Percentiles rank a stretch among this genome's conserved stretches.
These are phyloP conservation scores for Spilosoma lubricipeda DNA, from an alignment of 2,888 invertebrate genomes.

Conservation along the genomic window DNA sequence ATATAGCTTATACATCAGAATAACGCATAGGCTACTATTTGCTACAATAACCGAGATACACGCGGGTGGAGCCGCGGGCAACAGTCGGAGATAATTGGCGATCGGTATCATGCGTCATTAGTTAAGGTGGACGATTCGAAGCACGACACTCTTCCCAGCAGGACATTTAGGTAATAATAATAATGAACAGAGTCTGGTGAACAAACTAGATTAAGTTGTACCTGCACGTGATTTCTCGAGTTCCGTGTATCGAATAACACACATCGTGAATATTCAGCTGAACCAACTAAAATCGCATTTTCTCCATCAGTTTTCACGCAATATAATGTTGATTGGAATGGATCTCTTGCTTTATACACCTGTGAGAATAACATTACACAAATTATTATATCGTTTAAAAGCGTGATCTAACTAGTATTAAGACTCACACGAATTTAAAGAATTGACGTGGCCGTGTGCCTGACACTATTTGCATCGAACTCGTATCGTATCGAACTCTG, in stretches of 20 bases:
- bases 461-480: neutral
- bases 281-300: slow-evolving; percentile 70
- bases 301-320: slow-evolving; percentile 74
- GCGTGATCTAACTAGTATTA: neutral
- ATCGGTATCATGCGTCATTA: too few species aligned
- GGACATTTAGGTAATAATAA: too few species aligned
- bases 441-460: neutral
- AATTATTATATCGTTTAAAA: neutral
- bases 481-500: too few species aligned
- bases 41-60: too few species aligned
- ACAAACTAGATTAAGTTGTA: slow-evolving; percentile 31
- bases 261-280: slow-evolving; percentile 76
- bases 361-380: slow-evolving; percentile 39
- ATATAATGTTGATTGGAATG: slow-evolving; percentile 74
- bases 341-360: slow-evolving; percentile 71
- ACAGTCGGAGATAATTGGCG: too few species aligned
- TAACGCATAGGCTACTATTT: too few species aligned
- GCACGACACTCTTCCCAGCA: too few species aligned
- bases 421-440: neutral
- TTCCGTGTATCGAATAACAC: slow-evolving; percentile 72
- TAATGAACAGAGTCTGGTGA: too few species aligned
- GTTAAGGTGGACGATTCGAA: too few species aligned
- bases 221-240: slow-evolving; percentile 68
- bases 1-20: too few species aligned
- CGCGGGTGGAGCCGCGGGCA: too few species aligned